Conservation (phyloP, 1,140 invertebrate genomes). For the Apis mellifera region Amel_HAv3.1 CM009933.2:9588001-9588500, state of each 20-base stretch:
- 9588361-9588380: too few species aligned
- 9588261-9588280: not conserved
- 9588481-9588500: not conserved
- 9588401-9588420: too few species aligned
- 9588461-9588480: too few species aligned
- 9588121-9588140: slow-evolving; percentile 22
- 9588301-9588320: too few species aligned
- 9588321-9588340: too few species aligned
- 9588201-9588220: slow-evolving; percentile 33
- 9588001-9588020: too few species aligned
- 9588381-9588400: too few species aligned
- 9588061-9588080: slow-evolving; percentile 29
- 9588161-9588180: not conserved
- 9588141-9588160: slow-evolving; percentile 46
- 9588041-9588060: slow-evolving; percentile 25
- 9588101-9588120: slow-evolving; percentile 57
- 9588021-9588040: slow-evolving; percentile 7
- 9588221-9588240: slow-evolving; percentile 38
- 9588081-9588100: not conserved
- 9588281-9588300: too few species aligned
- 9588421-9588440: too few species aligned
- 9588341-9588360: too few species aligned
- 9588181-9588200: not conserved
- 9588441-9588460: too few species aligned
- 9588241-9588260: not conserved